These are phyloP conservation scores for Fopius arisanus DNA, from an alignment of 1,140 invertebrate genomes.

Conservation along the genomic window DNA sequence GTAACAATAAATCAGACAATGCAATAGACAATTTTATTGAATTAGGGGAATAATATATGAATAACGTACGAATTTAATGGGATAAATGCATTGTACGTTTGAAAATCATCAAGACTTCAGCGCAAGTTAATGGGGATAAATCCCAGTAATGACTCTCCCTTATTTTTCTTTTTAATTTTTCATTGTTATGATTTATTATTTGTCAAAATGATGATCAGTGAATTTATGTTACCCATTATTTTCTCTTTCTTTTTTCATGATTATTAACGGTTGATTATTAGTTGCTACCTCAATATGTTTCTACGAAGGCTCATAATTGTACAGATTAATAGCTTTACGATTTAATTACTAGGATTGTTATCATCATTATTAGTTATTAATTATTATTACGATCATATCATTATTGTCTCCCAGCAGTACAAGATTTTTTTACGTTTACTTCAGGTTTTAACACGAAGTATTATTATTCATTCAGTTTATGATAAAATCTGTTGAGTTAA, in stretches of 20 bases:
- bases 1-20: constrained; percentile 28
- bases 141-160: background rate
- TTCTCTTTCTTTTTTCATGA: too few species aligned
- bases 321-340: background rate
- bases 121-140: background rate
- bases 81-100: background rate
- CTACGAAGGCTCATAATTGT: background rate
- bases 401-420: background rate
- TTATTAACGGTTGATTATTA: background rate
- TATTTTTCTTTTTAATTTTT: background rate
- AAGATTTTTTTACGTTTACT: background rate
- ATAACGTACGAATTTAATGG: background rate
- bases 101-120: background rate
- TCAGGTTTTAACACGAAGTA: constrained; percentile 2
- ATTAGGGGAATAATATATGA: constrained; percentile 18
- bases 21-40: constrained; percentile 24
- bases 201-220: too few species aligned
- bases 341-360: background rate
- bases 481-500: constrained; percentile 56
- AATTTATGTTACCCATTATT: background rate
- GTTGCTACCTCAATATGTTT: background rate
- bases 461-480: constrained; percentile 20
- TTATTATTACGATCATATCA: constrained; percentile 28
- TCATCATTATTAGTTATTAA: background rate
- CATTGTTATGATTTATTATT: background rate